Evolutionary conservation across 2,113 vertebrate genomes (phyloP).

Genomic region (Oryzias javanicus): DNA sequence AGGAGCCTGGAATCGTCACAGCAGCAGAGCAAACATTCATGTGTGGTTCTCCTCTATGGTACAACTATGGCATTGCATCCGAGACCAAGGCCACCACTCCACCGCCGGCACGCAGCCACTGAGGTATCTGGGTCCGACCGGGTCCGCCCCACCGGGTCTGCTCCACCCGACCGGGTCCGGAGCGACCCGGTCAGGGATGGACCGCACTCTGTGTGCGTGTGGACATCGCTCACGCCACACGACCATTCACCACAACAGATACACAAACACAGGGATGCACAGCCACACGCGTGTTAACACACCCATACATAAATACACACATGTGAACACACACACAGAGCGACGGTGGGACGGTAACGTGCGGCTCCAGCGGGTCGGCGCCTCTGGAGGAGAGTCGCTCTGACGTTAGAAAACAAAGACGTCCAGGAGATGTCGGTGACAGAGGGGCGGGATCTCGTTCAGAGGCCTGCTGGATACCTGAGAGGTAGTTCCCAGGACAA

Average conservation of each 20-base stretch:
- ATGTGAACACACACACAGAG: constrained; percentile 12
- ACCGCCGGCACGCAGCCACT: constrained; percentile 67
- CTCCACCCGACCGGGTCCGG: constrained; percentile 38
- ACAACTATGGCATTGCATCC: constrained; percentile 75
- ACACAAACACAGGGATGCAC: too few relatives aligned
- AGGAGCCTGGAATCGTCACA: constrained; percentile 76
- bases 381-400: constrained; percentile 70
- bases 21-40: constrained; percentile 77
- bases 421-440: constrained; percentile 64
- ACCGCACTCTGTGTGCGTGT: too few relatives aligned
- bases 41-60: constrained; percentile 71
- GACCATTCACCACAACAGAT: too few relatives aligned
- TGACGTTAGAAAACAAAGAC: constrained; percentile 33
- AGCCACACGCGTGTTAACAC: too few relatives aligned
- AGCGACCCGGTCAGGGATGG: too few relatives aligned
- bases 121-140: constrained; percentile 69
- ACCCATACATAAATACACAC: too few relatives aligned
- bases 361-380: constrained; percentile 66
- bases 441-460: constrained; percentile 63
- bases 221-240: too few relatives aligned
- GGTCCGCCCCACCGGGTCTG: constrained; percentile 59
- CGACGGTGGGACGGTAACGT: constrained; percentile 70
- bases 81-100: constrained; percentile 74
- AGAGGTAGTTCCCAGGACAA: constrained; percentile 74
- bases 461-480: constrained; percentile 74